Percentiles rank a stretch among this genome's conserved stretches.
These are phyloP conservation scores for Halcyon smyrnensis DNA, from an alignment of 2,797 vertebrate genomes.

Conservation along the genomic window DNA sequence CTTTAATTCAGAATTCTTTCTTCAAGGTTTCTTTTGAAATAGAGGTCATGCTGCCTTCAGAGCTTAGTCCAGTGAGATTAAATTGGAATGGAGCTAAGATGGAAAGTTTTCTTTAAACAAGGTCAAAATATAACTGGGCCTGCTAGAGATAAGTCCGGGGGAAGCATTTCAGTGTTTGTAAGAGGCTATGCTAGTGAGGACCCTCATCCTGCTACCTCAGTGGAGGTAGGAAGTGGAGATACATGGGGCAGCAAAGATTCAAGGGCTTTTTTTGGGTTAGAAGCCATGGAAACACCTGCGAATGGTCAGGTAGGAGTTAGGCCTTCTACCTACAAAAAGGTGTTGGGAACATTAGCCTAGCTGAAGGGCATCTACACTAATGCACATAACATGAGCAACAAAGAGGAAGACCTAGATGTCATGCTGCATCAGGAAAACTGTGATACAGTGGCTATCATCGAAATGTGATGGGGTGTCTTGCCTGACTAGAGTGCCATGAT, in stretches of 20 bases:
- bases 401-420: too few relatives aligned
- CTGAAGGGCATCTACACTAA: too few relatives aligned
- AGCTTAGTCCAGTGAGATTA: neutral
- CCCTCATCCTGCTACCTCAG: neutral
- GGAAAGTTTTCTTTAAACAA: neutral
- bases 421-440: neutral
- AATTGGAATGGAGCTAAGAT: neutral
- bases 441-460: neutral
- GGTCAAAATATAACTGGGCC: neutral
- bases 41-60: neutral
- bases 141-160: too few relatives aligned
- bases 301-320: neutral
- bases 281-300: neutral
- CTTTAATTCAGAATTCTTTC: neutral
- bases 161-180: neutral
- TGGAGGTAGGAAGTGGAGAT: neutral
- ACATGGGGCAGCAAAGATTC: neutral
- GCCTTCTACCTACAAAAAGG: neutral
- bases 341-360: too few relatives aligned
- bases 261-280: too few relatives aligned
- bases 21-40: neutral
- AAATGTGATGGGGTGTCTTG: too few relatives aligned
- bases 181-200: too few relatives aligned
- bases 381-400: too few relatives aligned
- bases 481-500: neutral